Evolutionary conservation across 2,888 invertebrate species (phyloP).

Genomic region (Andrena hattorfiana): DNA sequence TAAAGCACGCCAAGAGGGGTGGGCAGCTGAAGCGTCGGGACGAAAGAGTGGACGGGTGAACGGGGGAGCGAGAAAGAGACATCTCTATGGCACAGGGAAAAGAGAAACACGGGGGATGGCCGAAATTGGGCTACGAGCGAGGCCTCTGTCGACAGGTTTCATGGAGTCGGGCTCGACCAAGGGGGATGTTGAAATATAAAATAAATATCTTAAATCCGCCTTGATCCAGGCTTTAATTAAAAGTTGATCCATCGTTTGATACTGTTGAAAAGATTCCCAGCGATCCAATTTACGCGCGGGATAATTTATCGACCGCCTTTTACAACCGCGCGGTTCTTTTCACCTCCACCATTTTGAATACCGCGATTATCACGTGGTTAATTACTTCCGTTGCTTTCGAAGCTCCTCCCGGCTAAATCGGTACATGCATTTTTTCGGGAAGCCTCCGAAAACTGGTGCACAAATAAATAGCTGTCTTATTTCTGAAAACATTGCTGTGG

Average conservation of each 20-base stretch:
- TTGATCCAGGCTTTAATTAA: slow-evolving; percentile 81
- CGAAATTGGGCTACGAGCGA: slow-evolving; percentile 42
- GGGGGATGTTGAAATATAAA: slow-evolving; percentile 78
- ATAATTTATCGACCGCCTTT: slow-evolving; percentile 70
- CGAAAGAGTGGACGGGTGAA: slow-evolving; percentile 19
- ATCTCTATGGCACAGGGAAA: background rate
- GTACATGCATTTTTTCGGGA: background rate
- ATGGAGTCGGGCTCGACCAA: slow-evolving; percentile 63
- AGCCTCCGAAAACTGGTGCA: background rate
- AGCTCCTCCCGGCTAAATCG: background rate
- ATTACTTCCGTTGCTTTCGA: slow-evolving; percentile 5
- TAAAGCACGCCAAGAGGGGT: slow-evolving; percentile 50
- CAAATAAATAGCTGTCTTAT: background rate
- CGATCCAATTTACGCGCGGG: slow-evolving; percentile 74
- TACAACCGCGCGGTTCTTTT: slow-evolving; percentile 36
- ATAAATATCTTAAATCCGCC: slow-evolving; percentile 81
- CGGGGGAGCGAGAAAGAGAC: background rate
- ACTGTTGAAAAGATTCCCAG: slow-evolving; percentile 74
- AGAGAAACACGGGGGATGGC: slow-evolving; percentile 12
- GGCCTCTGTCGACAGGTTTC: slow-evolving; percentile 61
- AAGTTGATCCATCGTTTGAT: slow-evolving; percentile 81
- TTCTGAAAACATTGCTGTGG: too few species aligned
- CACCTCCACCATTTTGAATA: slow-evolving; percentile 18
- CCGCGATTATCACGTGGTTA: background rate
- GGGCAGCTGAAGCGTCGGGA: slow-evolving; percentile 40